Conservation (phyloP, 2,113 vertebrate genomes). For the Pavo muticus region DNA sequence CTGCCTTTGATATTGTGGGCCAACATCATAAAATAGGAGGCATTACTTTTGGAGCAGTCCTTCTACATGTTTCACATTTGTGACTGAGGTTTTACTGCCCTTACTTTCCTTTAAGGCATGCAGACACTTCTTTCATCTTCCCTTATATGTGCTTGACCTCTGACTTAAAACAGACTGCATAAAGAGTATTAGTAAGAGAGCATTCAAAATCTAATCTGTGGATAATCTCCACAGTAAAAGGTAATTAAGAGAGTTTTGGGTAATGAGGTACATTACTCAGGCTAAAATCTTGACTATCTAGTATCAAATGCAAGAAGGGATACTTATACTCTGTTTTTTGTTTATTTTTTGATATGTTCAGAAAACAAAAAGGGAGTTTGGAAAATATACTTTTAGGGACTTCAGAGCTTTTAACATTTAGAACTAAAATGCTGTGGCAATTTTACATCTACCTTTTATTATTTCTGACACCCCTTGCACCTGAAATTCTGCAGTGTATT, state of each 20-base stretch:
- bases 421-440: background rate
- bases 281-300: background rate
- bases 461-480: background rate
- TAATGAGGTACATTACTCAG: background rate
- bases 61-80: background rate
- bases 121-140: background rate
- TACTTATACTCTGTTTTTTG: background rate
- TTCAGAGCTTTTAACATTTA: background rate
- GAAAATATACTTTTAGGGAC: background rate
- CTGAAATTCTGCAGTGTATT: background rate
- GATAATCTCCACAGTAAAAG: background rate
- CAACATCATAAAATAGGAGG: too few species aligned
- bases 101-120: background rate
- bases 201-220: background rate
- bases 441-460: background rate
- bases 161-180: background rate
- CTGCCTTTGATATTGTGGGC: too few species aligned
- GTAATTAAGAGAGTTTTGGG: rapidly evolving
- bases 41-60: too few species aligned
- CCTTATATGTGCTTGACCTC: background rate
- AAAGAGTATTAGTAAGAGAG: background rate
- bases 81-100: background rate
- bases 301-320: background rate
- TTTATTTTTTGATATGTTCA: background rate
- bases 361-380: background rate